Base-by-base conservation (phyloP, 1,140 invertebrate species). In the Melipona quadrifasciata region DNA sequence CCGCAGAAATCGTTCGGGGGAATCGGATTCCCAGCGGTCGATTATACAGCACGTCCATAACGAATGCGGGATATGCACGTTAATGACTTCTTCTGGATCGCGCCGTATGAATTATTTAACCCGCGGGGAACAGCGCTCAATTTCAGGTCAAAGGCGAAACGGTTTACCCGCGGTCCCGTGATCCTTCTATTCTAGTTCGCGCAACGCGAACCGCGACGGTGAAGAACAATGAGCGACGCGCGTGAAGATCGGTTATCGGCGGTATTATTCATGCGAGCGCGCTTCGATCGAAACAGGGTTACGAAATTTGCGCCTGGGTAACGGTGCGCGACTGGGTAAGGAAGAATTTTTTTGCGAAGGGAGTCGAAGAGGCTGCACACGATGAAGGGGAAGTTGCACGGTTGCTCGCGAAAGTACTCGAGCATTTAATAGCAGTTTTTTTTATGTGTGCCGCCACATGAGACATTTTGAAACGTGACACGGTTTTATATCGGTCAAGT, bases 61-160 rank as follows among this genome's bases (percentile, higher is more conserved):
- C 75, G 74, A 83, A 70, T 61, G 34, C 39, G 31, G 64, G 17
- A 77, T 70, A 47, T 72, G 31, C 51, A n/a, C 39, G 39, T 77
- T 83, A 77, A 83, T 83, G 34, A 78, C 82, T 78, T 83, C 82
- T 83, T 82, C 72, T 27, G n/a, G 39, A 47, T 81, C 31, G 61
- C 24, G 47, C 74, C 17, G 53, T 61, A 80, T 80, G 79, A 80
- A 80, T 82, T 82, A 65, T 61, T 82, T 75, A 67, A 82, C 72
- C 72, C 10, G 17, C 39, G 24, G 19, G 51, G 47, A 19, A 53
- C 12, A 12, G 39, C 67, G 58, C 67, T 76, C 31, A 67, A 67
- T 82, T 76, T 82, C 61, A 76, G 72, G 72, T 75, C 72, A 76
- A 76, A 64, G 51, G 58, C 24, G 65, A 57, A 74, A 24, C 72